Evolutionary conservation across 2,113 vertebrate genomes (phyloP).

Genomic region (Pollachius pollachius): DNA sequence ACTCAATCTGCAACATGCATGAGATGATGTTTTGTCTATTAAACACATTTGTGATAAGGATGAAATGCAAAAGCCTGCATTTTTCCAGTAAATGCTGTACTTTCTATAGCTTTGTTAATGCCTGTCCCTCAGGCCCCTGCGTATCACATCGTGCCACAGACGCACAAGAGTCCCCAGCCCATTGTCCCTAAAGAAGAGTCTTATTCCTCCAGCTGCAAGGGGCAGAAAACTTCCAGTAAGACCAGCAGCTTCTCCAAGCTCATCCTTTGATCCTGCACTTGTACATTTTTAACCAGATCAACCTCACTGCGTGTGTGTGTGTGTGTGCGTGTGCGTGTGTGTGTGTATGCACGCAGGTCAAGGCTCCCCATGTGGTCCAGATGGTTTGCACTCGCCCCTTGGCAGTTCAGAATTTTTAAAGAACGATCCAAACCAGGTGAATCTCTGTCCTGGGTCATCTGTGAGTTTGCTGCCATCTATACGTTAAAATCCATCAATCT

Average conservation of each 20-base stretch:
- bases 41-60: no score
- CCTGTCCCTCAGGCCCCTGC: conserved; percentile 70
- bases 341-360: conserved; percentile 69
- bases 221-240: conserved; percentile 80
- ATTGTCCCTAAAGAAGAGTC: conserved; percentile 83
- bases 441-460: conserved; percentile 9
- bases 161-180: conserved; percentile 61
- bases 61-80: no score
- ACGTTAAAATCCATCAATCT: neutral
- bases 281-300: neutral
- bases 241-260: conserved; percentile 7
- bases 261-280: neutral
- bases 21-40: no score
- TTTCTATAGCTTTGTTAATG: no score
- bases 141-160: conserved; percentile 74
- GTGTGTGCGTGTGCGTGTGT: neutral
- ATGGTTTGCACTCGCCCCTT: conserved; percentile 89
- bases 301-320: neutral
- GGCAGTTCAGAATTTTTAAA: conserved; percentile 78
- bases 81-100: no score
- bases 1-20: no score
- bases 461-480: neutral
- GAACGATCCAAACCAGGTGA: conserved; percentile 73
- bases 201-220: conserved; percentile 64
- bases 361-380: conserved; percentile 81